Evolutionary conservation across 2,113 vertebrate genomes (phyloP).

Genomic region (Illadopsis cleaveri): DNA sequence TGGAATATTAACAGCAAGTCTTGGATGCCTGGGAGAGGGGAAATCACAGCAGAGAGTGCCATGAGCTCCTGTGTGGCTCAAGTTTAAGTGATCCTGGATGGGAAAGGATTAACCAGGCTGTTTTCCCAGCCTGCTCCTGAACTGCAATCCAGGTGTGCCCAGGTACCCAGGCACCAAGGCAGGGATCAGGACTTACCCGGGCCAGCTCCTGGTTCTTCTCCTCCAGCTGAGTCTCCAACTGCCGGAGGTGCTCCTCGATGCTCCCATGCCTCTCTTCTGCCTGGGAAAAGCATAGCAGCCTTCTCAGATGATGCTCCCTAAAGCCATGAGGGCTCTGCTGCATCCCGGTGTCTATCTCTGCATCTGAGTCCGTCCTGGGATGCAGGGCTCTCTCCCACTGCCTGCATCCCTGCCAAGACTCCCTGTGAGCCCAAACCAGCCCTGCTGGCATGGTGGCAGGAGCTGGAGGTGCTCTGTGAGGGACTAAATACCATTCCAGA

Average conservation of each 20-base stretch:
- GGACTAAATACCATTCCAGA: neutral
- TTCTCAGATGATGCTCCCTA: neutral
- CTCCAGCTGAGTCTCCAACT: constrained; percentile 93
- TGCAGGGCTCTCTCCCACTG: neutral
- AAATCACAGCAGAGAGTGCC: neutral
- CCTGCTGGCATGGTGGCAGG: neutral
- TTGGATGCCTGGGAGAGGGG: neutral
- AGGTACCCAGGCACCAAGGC: neutral
- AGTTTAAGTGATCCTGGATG: neutral
- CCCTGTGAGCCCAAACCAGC: neutral
- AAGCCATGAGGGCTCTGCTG: neutral
- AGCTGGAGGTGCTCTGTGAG: neutral
- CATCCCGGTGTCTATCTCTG: neutral
- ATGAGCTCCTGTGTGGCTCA: neutral
- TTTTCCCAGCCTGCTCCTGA: neutral
- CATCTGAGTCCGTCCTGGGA: neutral
- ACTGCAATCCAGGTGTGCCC: neutral
- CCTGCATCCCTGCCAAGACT: neutral
- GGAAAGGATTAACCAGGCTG: neutral
- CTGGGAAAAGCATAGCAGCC: constrained; percentile 72
- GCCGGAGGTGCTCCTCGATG: constrained; percentile 91
- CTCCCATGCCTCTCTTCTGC: constrained; percentile 96
- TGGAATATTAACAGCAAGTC: neutral
- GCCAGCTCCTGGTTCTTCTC: constrained; percentile 97
- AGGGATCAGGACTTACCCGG: constrained; percentile 78